phyloP scores from a whole-genome alignment of 2,888 invertebrate species.

The Aporophyla nigra region DNA sequence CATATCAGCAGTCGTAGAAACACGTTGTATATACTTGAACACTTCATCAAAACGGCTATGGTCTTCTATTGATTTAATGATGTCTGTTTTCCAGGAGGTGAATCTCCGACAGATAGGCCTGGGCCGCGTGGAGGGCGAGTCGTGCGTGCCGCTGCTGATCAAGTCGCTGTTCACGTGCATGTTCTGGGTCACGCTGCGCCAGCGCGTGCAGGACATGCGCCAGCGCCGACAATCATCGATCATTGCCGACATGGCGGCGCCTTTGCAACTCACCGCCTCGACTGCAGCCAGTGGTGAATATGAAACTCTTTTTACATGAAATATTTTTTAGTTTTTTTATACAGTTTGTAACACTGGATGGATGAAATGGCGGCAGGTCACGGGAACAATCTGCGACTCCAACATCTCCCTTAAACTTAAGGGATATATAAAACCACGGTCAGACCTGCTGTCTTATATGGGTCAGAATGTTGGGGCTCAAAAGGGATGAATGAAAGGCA shows the following conservation, averaged over 20 bases:
- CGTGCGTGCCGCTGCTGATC: slow-evolving; percentile 94
- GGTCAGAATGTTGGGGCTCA: no score
- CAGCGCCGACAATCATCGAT: slow-evolving; percentile 92
- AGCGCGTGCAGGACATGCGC: slow-evolving; percentile 95
- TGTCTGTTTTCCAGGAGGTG: slow-evolving; percentile 88
- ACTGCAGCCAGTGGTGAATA: slow-evolving; percentile 91
- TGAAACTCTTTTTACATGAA: not conserved
- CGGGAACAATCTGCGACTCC: no score
- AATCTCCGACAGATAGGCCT: slow-evolving; percentile 96
- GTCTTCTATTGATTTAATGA: not conserved
- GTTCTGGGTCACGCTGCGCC: slow-evolving; percentile 98
- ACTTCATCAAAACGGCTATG: not conserved
- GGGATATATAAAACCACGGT: no score
- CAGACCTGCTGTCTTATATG: no score
- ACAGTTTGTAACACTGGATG: not conserved
- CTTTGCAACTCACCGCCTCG: slow-evolving; percentile 94
- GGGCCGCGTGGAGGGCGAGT: slow-evolving; percentile 91
- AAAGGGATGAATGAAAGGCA: no score
- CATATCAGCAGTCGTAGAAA: no score
- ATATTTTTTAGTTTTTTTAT: not conserved
- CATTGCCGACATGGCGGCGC: slow-evolving; percentile 95
- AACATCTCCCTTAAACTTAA: no score
- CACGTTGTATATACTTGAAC: no score
- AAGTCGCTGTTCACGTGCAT: slow-evolving; percentile 97
- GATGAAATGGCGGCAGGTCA: no score